Evolutionary conservation across 35 echinoderm and acorn worm genomes (phyloP), one percentile per base, ranked within the genome.

Genomic region (Antedon bifida): DNA sequence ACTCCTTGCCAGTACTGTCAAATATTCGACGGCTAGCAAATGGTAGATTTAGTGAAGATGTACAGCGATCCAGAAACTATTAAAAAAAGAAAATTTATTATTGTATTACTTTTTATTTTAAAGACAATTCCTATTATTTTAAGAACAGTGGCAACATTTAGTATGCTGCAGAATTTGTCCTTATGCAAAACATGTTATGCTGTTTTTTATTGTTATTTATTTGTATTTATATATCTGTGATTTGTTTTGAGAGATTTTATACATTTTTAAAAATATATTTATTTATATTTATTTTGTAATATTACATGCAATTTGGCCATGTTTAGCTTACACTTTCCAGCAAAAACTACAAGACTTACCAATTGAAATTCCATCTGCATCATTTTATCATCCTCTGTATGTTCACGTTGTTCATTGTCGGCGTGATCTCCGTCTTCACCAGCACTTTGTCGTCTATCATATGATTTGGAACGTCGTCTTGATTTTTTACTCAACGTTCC

Each of bases 61-160:
- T 99, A 73, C 95, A 99, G 19, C 88, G 83, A 75, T 99, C 95
- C 23, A 99, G 79, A 77, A 99, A 99, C 95, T 99, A 75, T 30
- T 26, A 26, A 86, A 14, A 90, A 81, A 76, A 31, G 30, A 51
- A 73, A n/a, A n/a, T n/a, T n/a, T n/a, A n/a, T n/a, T n/a, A n/a
- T n/a, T n/a, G n/a, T n/a, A 81, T 12, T 26, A 21, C 19, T 8
- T 42, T 36, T 13, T 19, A 81, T 39, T 14, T 36, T 38, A 38
- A 30, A 9, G n/a, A n/a, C n/a, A n/a, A n/a, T n/a, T n/a, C n/a
- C 26, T 11, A 13, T 13, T 13, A 56, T 13, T 56, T 56, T 56
- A 13, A 56, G 11, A 56, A 56, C 26, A 13, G 26, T 56, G 46
- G 11, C 26, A 26, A 26, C 11, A 11, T 56, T 13, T 13, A 56